These are phyloP conservation scores for Felis chaus DNA, from an alignment of 2,113 vertebrate species.

Conservation along the genomic window DNA sequence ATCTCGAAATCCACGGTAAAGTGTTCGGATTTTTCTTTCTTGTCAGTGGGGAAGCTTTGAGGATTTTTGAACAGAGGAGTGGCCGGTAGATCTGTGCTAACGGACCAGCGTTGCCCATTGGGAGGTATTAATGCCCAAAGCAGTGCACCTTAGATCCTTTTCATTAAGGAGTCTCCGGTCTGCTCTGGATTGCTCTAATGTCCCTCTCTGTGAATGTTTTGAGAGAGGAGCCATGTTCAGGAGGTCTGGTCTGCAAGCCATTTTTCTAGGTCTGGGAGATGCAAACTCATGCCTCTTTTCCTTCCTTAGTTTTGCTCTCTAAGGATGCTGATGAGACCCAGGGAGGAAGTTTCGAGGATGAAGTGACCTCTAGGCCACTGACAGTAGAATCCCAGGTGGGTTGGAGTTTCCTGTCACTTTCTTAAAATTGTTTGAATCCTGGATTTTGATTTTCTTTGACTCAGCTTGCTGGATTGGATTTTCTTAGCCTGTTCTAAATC, in stretches of 20 bases:
- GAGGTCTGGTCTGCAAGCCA: not conserved
- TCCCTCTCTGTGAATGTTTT: not conserved
- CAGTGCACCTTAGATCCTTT: not conserved
- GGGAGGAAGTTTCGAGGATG: not conserved
- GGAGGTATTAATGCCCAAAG: not conserved
- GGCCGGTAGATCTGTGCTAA: not conserved
- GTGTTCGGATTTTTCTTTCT: slow-evolving; percentile 9
- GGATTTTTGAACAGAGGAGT: not conserved
- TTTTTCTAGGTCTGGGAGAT: not conserved
- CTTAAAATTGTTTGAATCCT: not conserved
- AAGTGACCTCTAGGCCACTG: not conserved
- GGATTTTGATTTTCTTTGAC: slow-evolving; percentile 6
- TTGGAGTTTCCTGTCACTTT: not conserved
- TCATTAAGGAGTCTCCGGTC: not conserved
- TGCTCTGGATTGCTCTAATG: not conserved
- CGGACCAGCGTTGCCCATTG: not conserved
- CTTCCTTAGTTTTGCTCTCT: not conserved
- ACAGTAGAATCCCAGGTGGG: slow-evolving; percentile 25
- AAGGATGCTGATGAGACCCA: not conserved
- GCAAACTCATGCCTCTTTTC: not conserved
- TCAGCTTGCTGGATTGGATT: not conserved
- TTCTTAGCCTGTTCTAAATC: not conserved
- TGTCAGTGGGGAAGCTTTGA: not conserved
- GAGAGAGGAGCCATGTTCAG: not conserved
- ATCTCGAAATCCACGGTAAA: not conserved